Evolutionary conservation across 2,888 invertebrate genomes (phyloP).

Genomic region (Drosophila affinis): DNA sequence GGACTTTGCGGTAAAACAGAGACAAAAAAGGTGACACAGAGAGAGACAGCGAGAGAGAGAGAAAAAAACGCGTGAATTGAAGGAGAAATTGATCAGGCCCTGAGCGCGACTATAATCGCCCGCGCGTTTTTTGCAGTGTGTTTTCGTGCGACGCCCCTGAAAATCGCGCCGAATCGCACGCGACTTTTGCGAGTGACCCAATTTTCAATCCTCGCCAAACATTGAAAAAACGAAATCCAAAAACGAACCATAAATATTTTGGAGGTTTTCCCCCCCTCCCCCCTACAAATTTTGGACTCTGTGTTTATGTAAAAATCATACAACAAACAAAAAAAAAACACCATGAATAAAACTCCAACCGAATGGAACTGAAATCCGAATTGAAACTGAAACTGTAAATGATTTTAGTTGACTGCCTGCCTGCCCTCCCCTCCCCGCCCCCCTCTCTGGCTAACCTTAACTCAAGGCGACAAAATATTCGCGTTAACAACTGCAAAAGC

Average conservation of each 20-base stretch:
- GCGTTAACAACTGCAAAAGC: constrained; percentile 57
- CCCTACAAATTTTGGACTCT: constrained; percentile 55
- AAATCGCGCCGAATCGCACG: constrained; percentile 59
- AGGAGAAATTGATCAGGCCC: constrained; percentile 68
- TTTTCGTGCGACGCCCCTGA: constrained; percentile 65
- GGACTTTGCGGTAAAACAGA: constrained; percentile 70
- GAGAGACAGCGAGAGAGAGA: constrained; percentile 11
- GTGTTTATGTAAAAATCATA: constrained; percentile 52
- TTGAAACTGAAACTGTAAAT: constrained; percentile 37
- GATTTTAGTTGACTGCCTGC: constrained; percentile 35
- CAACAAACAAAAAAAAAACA: background rate
- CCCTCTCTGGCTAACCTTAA: constrained; percentile 42
- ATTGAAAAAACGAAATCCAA: constrained; percentile 68
- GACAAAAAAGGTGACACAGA: constrained; percentile 10
- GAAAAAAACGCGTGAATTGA: constrained; percentile 59
- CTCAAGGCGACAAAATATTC: constrained; percentile 63
- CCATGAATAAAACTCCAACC: constrained; percentile 28
- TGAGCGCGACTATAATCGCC: constrained; percentile 53
- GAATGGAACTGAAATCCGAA: constrained; percentile 24
- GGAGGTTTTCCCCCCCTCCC: constrained; percentile 67
- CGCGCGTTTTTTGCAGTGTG: constrained; percentile 35
- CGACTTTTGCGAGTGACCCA: constrained; percentile 76
- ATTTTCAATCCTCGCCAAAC: constrained; percentile 65
- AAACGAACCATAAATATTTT: constrained; percentile 69
- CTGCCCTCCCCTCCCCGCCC: background rate